Percentiles rank a stretch among this genome's conserved stretches.
These are phyloP conservation scores for Palloptera scutellata DNA, from an alignment of 2,888 invertebrate species.

Conservation along the genomic window DNA sequence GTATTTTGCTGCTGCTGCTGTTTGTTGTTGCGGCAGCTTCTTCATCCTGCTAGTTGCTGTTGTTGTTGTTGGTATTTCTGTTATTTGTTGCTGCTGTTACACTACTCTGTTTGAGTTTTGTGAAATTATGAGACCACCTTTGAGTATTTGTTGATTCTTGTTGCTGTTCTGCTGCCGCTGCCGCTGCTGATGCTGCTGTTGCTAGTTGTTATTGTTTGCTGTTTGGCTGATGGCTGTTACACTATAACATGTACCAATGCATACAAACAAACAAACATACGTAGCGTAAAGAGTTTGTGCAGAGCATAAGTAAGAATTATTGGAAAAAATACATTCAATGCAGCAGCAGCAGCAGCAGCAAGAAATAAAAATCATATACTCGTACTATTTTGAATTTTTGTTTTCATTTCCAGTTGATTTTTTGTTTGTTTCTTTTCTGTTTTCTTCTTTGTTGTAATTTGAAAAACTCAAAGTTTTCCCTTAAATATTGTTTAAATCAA, in stretches of 20 bases:
- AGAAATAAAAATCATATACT: too few species aligned
- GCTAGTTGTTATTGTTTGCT: constrained; percentile 16
- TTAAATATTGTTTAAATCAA: constrained; percentile 40
- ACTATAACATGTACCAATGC: too few species aligned
- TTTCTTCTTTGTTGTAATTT: constrained; percentile 23
- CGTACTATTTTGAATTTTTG: constrained; percentile 22
- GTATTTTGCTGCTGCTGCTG: too few species aligned
- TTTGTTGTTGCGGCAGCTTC: constrained; percentile 29
- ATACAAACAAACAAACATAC: too few species aligned
- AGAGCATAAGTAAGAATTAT: too few species aligned
- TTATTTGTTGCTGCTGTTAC: constrained; percentile 31
- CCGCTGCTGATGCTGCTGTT: constrained; percentile 19
- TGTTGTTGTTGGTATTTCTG: constrained; percentile 23
- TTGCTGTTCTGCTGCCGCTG: constrained; percentile 29
- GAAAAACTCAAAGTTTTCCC: constrained; percentile 10
- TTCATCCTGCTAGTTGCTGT: constrained; percentile 9
- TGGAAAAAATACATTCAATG: constrained; percentile 14
- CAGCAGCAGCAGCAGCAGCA: too few species aligned
- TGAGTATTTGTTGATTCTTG: constrained; percentile 47
- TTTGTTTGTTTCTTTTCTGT: neutral
- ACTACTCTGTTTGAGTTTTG: constrained; percentile 18
- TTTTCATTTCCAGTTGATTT: neutral
- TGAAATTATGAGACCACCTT: constrained; percentile 56
- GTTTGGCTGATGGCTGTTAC: constrained; percentile 1
- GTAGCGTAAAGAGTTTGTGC: too few species aligned